phyloP scores from a whole-genome alignment of 2,888 invertebrate species.

The Pocota personata region DNA sequence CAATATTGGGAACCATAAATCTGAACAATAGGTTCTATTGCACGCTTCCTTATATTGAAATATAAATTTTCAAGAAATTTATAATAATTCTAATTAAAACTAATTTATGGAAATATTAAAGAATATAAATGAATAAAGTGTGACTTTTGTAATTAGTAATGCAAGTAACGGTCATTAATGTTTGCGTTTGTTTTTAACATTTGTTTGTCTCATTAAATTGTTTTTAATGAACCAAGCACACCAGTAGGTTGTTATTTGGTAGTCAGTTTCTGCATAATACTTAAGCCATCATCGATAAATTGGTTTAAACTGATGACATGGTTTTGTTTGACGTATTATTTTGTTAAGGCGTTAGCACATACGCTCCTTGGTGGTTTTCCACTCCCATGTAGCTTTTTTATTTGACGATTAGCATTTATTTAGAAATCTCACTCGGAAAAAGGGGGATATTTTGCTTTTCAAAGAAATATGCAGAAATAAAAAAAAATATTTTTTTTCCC shows the following conservation, averaged over 20 bases:
- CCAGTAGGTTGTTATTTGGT: background rate
- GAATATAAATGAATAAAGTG: background rate
- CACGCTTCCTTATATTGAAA: background rate
- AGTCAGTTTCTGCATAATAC: background rate
- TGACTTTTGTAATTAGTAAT: background rate
- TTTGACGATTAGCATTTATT: too few relatives aligned
- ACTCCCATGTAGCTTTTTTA: background rate
- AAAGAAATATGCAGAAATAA: too few relatives aligned
- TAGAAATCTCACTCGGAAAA: too few relatives aligned
- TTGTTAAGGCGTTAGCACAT: background rate
- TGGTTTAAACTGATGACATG: background rate
- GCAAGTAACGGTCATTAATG: background rate
- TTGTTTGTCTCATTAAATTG: background rate
- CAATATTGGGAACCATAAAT: slow-evolving; percentile 3
- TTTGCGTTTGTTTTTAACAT: background rate
- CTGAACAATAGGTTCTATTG: background rate
- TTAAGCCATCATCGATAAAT: background rate
- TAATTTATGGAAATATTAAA: too few relatives aligned
- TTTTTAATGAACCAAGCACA: background rate
- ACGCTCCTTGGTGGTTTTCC: background rate
- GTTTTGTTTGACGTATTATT: background rate
- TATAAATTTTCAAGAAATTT: background rate
- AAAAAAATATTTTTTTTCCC: too few relatives aligned
- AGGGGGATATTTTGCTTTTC: too few relatives aligned
- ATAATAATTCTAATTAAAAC: too few relatives aligned